Evolutionary conservation across 2,113 vertebrate species (phyloP), one percentile per base, ranked within the genome.

Genomic region (Lethenteron camtschaticum): DNA sequence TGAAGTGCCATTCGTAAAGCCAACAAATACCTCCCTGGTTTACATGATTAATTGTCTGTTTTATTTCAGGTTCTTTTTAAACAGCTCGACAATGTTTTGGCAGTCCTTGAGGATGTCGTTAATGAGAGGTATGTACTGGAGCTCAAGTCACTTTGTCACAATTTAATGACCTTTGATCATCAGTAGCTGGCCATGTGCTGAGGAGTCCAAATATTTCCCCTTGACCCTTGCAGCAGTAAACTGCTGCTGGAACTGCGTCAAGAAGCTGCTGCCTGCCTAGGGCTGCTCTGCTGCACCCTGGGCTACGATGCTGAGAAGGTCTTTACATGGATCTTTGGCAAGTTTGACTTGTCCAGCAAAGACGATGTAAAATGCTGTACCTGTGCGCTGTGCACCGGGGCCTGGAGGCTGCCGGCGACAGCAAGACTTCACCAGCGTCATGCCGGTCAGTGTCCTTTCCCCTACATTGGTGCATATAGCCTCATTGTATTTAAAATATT

Each of bases 301-400:
- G 92, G 88, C 83, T 96, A 92, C 1, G 94, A 99, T 79, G 89
- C 92, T 1, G 92, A 96, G 81, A 87, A 88, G 79, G 88, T 96
- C 81, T 96, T 99, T 81, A 96, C 94, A 78, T 99, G 94, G 94
- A 86, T 96, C 79, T 99, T 99, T 78, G 81, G 83, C 75, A 95
- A 95, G 85, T 86, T 96, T 78, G 87, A 81, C 69, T 84, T 87
- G 57, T 87, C 87, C 75, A 77, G 82, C 71, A 91, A 95, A 73
- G 94, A 99, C 74, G 94, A 96, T 82, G 89, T 94, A 96, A 92
- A 81, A 83, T 94, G 73, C 82, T 96, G 75, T 95, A 87, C 78
- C 83, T 99, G 79, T 84, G 89, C 80, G 88, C 90, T 66, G 83
- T 87, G 56, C 88, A 95, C 81, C 87, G 83, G 71, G 90, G 90